These are phyloP conservation scores for Subacronicta megacephala DNA, from an alignment of 2,888 invertebrate genomes.

Conservation along the genomic window DNA sequence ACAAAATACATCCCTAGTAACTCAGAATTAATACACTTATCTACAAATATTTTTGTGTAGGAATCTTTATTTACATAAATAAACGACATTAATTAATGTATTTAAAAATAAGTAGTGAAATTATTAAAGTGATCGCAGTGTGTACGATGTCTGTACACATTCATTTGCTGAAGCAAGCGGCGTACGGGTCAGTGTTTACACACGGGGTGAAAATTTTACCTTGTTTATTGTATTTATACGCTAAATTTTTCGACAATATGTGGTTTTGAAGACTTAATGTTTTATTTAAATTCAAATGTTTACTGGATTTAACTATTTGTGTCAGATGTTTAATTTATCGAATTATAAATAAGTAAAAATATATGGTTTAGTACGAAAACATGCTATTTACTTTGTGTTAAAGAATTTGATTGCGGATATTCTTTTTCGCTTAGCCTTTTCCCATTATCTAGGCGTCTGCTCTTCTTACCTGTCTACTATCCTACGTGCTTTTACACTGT, in stretches of 20 bases:
- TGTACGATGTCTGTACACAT: slow-evolving; percentile 56
- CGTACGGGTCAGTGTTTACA: slow-evolving; percentile 55
- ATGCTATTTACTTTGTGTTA: background rate
- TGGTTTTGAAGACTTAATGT: background rate
- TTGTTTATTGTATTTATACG: slow-evolving; percentile 17
- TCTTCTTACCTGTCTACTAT: no score
- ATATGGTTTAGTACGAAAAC: background rate
- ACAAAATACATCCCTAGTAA: no score
- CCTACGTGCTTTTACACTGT: no score
- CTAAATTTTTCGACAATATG: background rate
- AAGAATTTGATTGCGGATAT: no score
- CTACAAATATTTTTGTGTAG: no score
- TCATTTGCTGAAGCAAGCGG: slow-evolving; percentile 62
- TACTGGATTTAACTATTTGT: background rate
- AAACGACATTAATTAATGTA: no score
- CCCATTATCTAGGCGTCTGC: no score
- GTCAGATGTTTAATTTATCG: background rate
- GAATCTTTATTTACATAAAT: no score
- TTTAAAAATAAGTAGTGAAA: no score
- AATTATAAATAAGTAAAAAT: background rate
- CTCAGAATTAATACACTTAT: no score
- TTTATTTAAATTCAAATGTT: background rate
- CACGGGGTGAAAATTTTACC: slow-evolving; percentile 41
- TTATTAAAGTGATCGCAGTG: slow-evolving; percentile 23
- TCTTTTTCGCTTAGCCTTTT: no score